Base-by-base conservation (phyloP, 2,888 invertebrate species). In the Apotomis betuletana region DNA sequence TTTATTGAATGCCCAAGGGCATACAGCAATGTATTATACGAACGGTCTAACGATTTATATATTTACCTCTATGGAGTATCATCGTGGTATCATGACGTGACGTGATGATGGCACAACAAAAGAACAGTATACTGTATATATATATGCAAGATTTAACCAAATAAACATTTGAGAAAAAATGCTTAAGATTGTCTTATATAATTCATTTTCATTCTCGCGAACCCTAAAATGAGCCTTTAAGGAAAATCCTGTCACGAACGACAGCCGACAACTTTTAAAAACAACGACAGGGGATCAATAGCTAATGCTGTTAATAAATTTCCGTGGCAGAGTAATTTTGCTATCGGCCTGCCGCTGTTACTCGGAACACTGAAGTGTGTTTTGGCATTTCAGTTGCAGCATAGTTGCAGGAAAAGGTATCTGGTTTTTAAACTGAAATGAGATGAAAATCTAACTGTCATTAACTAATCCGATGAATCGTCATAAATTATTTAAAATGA, bases 241-340 rank as follows among this genome's bases (percentile, higher is more conserved):
- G 41, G 49, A 70, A 70, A 70, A 65, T 70, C 38, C n/a, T 41
- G 13, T n/a, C 46, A 0, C 27, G 44, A 5, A 6, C 55, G 12
- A 46, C 38, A 54, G 44, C 13, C 55, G 27, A 9, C 1, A 70
- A 67, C 60, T 67, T 65, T 70, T 60, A 36, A 70, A 70, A 70
- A 54, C 60, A 70, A 65, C 59, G 65, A 65, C 70, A 38, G n/a
- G 38, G 55, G 64, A 60, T 65, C 70, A 70, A 65, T 70, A 60
- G 59, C 70, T 64, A 60, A 65, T 64, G 52, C 70, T 59, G 58
- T 38, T 65, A 65, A 61, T 55, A 55, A 67, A 70, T 70, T 60
- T 70, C 49, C 60, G 27, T 67, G 54, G 5, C 60, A 15, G n/a
- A 54, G 54, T 55, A 55, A 70, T 70, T 67, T 55, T 10, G 60